Evolutionary conservation across 1,140 invertebrate genomes (phyloP).

Genomic region (Teleopsis dalmanni): DNA sequence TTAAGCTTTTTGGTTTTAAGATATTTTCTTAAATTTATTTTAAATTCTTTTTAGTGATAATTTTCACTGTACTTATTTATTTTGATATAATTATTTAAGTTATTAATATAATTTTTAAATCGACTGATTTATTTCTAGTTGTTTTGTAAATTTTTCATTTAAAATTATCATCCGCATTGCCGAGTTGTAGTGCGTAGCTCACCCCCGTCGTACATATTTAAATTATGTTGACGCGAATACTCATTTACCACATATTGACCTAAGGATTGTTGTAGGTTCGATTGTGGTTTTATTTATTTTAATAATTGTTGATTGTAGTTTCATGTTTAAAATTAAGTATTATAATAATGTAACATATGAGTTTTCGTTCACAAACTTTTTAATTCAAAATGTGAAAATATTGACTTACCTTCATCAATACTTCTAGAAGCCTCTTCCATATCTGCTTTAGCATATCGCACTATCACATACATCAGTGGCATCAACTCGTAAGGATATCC

Average conservation of each 20-base stretch:
- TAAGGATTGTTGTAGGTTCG: conserved; percentile 14
- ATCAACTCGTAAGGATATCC: conserved; percentile 64
- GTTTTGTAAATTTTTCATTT: conserved; percentile 12
- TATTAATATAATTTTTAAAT: no score
- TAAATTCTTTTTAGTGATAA: no score
- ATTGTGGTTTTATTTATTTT: not conserved
- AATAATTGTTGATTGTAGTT: not conserved
- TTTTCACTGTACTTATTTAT: no score
- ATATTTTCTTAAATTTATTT: no score
- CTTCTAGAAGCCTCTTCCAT: conserved; percentile 59
- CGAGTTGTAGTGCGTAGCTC: conserved; percentile 59
- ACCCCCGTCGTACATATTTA: conserved; percentile 62
- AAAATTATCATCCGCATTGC: conserved; percentile 61
- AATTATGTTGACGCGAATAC: conserved; percentile 59
- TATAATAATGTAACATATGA: not conserved
- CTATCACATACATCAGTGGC: conserved; percentile 62
- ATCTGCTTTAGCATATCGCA: conserved; percentile 60
- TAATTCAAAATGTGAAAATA: not conserved
- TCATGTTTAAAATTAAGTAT: not conserved
- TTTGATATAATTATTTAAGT: no score
- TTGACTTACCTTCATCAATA: conserved; percentile 62
- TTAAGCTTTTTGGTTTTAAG: no score
- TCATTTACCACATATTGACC: conserved; percentile 55
- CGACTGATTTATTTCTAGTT: no score
- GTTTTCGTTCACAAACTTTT: not conserved